phyloP scores from a whole-genome alignment of 2,888 invertebrate genomes.

The Andrena flavipes region DNA sequence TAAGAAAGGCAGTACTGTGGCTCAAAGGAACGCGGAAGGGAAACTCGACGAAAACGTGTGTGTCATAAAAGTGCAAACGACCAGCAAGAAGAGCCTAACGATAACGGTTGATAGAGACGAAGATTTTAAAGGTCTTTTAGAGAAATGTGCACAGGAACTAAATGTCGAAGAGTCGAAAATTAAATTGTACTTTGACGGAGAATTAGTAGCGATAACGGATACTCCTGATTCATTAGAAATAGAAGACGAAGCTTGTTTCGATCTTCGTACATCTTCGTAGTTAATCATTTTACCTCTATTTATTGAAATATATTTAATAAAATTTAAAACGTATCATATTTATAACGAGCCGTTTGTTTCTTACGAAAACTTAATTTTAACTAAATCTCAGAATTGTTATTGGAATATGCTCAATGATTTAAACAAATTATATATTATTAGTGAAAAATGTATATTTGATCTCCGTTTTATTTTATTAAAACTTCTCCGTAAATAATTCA shows the following conservation, averaged over 20 bases:
- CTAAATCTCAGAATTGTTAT: neutral
- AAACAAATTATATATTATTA: neutral
- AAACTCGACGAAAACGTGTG: conserved; percentile 64
- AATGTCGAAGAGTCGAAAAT: conserved; percentile 71
- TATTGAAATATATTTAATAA: conserved; percentile 22
- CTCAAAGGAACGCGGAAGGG: conserved; percentile 27
- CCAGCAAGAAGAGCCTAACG: conserved; percentile 69
- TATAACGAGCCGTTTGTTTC: neutral
- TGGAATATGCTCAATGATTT: neutral
- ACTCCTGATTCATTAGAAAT: conserved; percentile 80
- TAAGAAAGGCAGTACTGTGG: conserved; percentile 45
- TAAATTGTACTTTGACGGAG: conserved; percentile 81
- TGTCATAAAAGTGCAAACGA: conserved; percentile 78
- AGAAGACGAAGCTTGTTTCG: conserved; percentile 80
- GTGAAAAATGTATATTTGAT: conserved; percentile 9
- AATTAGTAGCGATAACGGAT: conserved; percentile 71
- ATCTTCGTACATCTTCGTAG: conserved; percentile 65
- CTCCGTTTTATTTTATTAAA: conserved; percentile 12
- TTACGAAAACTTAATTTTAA: neutral
- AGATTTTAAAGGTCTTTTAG: conserved; percentile 67
- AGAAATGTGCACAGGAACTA: conserved; percentile 72
- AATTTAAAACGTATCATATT: neutral
- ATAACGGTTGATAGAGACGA: conserved; percentile 70
- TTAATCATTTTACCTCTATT: neutral
- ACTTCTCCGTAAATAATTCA: neutral